Base-by-base conservation (phyloP, 2,888 invertebrate genomes). In the Glaucopsyche alexis region DNA sequence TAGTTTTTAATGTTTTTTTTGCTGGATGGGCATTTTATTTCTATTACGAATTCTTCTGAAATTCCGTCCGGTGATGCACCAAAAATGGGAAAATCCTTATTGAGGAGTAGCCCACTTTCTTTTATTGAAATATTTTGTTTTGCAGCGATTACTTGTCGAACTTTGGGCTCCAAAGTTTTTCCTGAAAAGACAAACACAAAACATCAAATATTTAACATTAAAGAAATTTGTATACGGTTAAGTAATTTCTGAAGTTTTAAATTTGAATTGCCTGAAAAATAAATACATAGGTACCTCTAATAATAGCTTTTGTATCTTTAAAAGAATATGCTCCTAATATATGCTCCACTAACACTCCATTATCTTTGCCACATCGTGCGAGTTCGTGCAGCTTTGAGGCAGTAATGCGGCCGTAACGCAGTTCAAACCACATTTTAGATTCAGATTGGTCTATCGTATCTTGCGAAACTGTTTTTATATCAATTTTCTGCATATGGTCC, bases 1-100 rank as follows among this genome's bases (percentile, higher is more conserved):
- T 60, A 67, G 45, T 70, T 55, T 49, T 70, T 60, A 72, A 71
- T 67, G 19, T 45, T 49, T 72, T 66, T 72, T 52, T 67, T 67
- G 49, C 49, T 49, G 49, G 49, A 49, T 49, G 49, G 49, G 49
- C 49, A 49, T 49, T 49, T 49, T 49, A 49, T 49, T 49, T 49
- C 49, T 49, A 49, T 13, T 49, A 14, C 49, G 49, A 49, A 49
- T 14, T 49, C 49, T 49, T 49, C 49, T 49, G 49, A 49, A 5
- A 49, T 49, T 49, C 49, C 49, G 49, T 49, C 49, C 49, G 14
- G 49, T 49, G 49, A 49, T 49, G 49, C 49, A 49, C 49, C 49
- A 49, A 49, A 49, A 49, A 49, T 49, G 49, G 49, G 14, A 49
- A 49, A 49, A 49, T 49, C 49, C 49, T 49, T 49, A 49, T 49